Conservation (phyloP, 1,140 invertebrate genomes). For the Drosophila bipectinata region DNA sequence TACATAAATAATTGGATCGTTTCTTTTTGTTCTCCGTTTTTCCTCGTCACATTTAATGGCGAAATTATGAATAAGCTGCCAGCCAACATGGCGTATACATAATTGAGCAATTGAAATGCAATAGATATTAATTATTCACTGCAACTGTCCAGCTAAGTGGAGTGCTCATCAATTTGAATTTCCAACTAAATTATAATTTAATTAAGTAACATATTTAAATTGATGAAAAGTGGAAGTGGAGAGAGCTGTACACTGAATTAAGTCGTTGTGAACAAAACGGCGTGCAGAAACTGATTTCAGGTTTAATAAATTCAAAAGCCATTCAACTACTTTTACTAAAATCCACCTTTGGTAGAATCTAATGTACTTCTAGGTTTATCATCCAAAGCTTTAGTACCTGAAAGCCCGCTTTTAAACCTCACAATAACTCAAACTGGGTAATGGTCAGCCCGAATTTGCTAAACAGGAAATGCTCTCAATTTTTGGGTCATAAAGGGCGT, state of each 20-base stretch:
- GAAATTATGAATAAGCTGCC: constrained; percentile 33
- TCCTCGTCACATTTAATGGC: constrained; percentile 30
- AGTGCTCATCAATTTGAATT: constrained; percentile 38
- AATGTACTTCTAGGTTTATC: constrained; percentile 1
- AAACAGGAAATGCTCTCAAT: neutral
- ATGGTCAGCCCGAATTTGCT: constrained; percentile 30
- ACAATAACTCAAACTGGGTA: constrained; percentile 44
- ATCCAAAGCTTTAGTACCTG: constrained; percentile 3
- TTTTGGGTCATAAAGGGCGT: constrained; percentile 30
- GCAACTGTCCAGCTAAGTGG: constrained; percentile 28
- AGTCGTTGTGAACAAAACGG: neutral
- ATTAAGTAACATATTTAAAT: constrained; percentile 28
- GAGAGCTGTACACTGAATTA: too few species aligned
- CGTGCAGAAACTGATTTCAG: neutral
- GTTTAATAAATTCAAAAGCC: constrained; percentile 9
- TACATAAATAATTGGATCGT: constrained; percentile 13
- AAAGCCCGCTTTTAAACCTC: constrained; percentile 5
- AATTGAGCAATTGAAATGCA: constrained; percentile 57
- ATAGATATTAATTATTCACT: constrained; percentile 70
- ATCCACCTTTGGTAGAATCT: neutral
- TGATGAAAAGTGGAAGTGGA: constrained; percentile 21
- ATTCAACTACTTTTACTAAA: neutral
- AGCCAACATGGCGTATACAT: constrained; percentile 54
- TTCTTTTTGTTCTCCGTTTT: constrained; percentile 17
- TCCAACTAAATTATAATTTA: constrained; percentile 35